phyloP scores from a whole-genome alignment of 2,113 vertebrate genomes.

The Ellobius talpinus region DNA sequence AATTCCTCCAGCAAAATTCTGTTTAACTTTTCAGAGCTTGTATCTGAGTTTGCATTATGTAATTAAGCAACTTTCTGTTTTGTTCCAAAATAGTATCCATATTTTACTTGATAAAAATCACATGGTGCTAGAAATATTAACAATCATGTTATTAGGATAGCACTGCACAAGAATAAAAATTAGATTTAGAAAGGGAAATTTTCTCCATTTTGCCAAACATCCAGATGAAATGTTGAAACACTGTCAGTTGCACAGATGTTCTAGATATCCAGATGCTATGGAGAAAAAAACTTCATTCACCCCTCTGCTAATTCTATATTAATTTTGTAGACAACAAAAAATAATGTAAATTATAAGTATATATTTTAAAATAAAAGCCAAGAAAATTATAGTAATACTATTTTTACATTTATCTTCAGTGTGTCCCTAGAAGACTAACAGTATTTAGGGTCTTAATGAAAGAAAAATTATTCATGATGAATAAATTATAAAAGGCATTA shows the following conservation, averaged over 20 bases:
- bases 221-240: constrained; percentile 63
- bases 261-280: constrained; percentile 63
- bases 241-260: constrained; percentile 62
- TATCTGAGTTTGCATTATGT: neutral
- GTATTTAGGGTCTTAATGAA: constrained; percentile 18
- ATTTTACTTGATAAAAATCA: constrained; percentile 58
- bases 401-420: constrained; percentile 40
- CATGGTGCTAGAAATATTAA: constrained; percentile 46
- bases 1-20: neutral
- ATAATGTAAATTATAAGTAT: constrained; percentile 43
- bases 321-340: constrained; percentile 42
- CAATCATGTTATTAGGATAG: constrained; percentile 41
- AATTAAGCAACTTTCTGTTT: constrained; percentile 6
- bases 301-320: constrained; percentile 46
- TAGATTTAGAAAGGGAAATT: constrained; percentile 65
- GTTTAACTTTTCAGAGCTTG: neutral
- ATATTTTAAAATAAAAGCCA: constrained; percentile 51
- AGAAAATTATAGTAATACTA: constrained; percentile 5
- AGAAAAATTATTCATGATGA: neutral
- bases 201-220: constrained; percentile 61
- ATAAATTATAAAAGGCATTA: constrained; percentile 45
- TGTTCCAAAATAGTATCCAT: neutral
- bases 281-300: neutral
- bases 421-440: neutral
- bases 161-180: constrained; percentile 34